Conservation (phyloP, 2,888 invertebrate species). For the Cheilosia impressa region DNA sequence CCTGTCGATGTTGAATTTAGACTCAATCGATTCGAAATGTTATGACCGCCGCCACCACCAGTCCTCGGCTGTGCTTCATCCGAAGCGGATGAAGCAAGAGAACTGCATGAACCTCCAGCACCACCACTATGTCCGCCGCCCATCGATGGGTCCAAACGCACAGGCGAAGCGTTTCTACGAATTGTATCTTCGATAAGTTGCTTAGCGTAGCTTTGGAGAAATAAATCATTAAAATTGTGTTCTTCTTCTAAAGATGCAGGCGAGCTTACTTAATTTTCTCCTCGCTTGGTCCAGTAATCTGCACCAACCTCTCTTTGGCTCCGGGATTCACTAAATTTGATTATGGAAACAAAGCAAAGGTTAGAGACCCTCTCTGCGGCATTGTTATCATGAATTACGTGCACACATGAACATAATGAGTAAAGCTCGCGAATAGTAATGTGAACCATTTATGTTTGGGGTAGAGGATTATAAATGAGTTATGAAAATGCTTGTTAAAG, state of each 20-base stretch:
- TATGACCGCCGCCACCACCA: constrained; percentile 77
- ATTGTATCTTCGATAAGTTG: constrained; percentile 97
- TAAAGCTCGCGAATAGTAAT: constrained; percentile 54
- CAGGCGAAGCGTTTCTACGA: constrained; percentile 96
- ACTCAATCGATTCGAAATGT: constrained; percentile 81
- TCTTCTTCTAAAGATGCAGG: neutral
- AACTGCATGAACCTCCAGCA: constrained; percentile 89
- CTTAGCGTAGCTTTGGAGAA: constrained; percentile 90
- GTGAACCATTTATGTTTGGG: constrained; percentile 32
- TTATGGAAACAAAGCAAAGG: constrained; percentile 9
- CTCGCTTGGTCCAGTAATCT: constrained; percentile 96
- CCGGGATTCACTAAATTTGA: constrained; percentile 92
- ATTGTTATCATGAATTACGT: constrained; percentile 11
- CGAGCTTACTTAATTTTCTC: constrained; percentile 94
- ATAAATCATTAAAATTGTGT: neutral
- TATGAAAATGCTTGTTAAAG: constrained; percentile 46
- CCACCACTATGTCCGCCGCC: constrained; percentile 78
- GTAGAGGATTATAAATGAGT: constrained; percentile 11
- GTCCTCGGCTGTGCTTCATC: constrained; percentile 82
- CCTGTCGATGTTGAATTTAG: constrained; percentile 80
- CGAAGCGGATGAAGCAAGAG: constrained; percentile 90
- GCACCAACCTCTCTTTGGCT: constrained; percentile 96
- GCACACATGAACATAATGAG: constrained; percentile 67
- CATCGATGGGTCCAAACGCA: constrained; percentile 87
- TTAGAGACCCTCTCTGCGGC: neutral